A percentile compares a stretch with the other conserved stretches of the same genome.
Conservation (phyloP, 2,797 vertebrate species). For the Anomalospiza imberbis region DNA sequence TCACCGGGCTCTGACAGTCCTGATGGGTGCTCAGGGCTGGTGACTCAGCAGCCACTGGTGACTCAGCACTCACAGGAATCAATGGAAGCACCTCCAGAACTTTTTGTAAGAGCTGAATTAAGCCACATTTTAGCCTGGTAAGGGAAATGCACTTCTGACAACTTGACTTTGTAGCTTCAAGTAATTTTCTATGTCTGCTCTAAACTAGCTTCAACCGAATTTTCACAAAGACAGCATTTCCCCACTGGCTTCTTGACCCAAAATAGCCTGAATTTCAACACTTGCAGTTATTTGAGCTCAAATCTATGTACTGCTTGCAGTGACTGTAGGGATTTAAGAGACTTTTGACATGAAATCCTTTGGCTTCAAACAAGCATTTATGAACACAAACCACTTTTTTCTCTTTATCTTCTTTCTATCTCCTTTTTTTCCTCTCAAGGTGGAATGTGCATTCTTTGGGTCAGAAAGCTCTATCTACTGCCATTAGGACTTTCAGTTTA, state of each 20-base stretch:
- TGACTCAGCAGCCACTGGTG: constrained; percentile 34
- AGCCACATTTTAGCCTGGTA: not conserved
- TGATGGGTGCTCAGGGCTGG: not conserved
- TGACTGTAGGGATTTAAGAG: constrained; percentile 9
- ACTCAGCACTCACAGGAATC: constrained; percentile 2
- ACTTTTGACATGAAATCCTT: constrained; percentile 8
- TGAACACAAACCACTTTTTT: not conserved
- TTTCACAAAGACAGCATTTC: constrained; percentile 36
- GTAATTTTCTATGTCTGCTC: not conserved
- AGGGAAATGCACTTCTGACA: not conserved
- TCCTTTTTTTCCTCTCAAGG: not conserved
- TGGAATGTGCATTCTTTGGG: constrained; percentile 14
- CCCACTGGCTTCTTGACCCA: constrained; percentile 20
- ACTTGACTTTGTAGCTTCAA: not conserved
- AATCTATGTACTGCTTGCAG: not conserved
- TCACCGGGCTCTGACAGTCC: not conserved
- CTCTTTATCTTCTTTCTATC: not conserved
- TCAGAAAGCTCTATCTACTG: not conserved
- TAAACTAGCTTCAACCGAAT: constrained; percentile 21
- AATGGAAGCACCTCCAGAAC: not conserved
- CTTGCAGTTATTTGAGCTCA: constrained; percentile 5
- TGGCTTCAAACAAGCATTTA: constrained; percentile 12
- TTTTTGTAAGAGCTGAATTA: constrained; percentile 2
- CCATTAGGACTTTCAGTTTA: not conserved
- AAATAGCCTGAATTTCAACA: constrained; percentile 43